Conservation (phyloP, 2,888 invertebrate species). For the Polymixis lichenea region DNA sequence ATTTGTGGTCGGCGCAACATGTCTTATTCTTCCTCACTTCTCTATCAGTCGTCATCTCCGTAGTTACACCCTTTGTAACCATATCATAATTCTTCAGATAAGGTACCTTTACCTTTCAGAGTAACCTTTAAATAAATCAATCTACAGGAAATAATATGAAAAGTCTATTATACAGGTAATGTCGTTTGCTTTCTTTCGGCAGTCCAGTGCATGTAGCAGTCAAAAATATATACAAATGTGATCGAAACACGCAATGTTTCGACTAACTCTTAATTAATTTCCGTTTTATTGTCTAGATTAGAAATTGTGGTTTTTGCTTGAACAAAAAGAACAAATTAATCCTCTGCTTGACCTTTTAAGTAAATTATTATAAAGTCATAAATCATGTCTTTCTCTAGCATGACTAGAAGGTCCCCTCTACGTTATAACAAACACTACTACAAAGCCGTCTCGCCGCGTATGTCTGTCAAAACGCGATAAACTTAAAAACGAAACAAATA, state of each 20-base stretch:
- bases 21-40: too few species aligned
- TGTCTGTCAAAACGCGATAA: too few species aligned
- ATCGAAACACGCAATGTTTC: constrained; percentile 38
- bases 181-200: constrained; percentile 20
- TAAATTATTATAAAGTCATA: background rate
- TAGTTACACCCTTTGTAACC: too few species aligned
- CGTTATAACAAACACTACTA: background rate
- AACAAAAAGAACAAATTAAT: background rate
- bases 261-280: constrained; percentile 4
- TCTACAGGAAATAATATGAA: constrained; percentile 7
- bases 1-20: too few species aligned
- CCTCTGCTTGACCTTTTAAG: background rate
- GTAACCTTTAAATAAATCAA: background rate
- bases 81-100: too few species aligned
- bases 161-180: background rate
- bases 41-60: too few species aligned
- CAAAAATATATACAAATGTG: constrained; percentile 31
- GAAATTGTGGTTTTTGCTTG: constrained; percentile 9
- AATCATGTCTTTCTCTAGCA: background rate
- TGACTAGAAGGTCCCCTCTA: background rate
- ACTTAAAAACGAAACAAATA: too few species aligned
- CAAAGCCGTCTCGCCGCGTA: too few species aligned
- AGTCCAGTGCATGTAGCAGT: constrained; percentile 12
- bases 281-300: constrained; percentile 27
- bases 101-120: too few species aligned